Evolutionary conservation across 1,140 invertebrate genomes (phyloP).

Genomic region (Leptinotarsa lineolata): DNA sequence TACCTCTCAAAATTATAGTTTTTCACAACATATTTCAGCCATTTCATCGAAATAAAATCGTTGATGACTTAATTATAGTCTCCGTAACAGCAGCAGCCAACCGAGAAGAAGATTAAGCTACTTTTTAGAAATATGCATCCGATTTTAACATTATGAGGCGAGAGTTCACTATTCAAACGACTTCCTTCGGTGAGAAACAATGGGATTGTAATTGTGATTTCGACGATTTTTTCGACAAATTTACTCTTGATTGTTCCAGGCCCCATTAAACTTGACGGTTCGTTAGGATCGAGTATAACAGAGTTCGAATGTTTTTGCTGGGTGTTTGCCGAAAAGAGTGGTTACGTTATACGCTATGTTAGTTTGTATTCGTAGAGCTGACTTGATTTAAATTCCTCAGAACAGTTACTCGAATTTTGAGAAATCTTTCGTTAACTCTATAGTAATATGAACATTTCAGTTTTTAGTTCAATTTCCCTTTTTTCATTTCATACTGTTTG

Average conservation of each 20-base stretch:
- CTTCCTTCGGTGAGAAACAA: not conserved
- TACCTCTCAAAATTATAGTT: no score
- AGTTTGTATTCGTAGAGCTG: not conserved
- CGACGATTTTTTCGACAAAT: constrained; percentile 1
- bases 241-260: not conserved
- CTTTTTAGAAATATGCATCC: not conserved
- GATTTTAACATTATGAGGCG: not conserved
- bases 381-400: no score
- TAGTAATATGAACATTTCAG: no score
- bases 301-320: not conserved
- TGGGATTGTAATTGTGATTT: not conserved
- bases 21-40: no score
- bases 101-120: not conserved
- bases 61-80: not conserved
- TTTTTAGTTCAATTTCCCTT: no score
- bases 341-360: not conserved
- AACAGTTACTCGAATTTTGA: no score
- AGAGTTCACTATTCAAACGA: not conserved
- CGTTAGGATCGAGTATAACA: not conserved
- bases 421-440: no score
- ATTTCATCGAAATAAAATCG: not conserved
- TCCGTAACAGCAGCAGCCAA: not conserved
- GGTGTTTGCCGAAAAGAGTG: not conserved
- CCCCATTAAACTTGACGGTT: constrained; percentile 5
- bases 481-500: no score